Base-by-base conservation (phyloP, 2,113 vertebrate species). In the Pteronura brasiliensis region DNA sequence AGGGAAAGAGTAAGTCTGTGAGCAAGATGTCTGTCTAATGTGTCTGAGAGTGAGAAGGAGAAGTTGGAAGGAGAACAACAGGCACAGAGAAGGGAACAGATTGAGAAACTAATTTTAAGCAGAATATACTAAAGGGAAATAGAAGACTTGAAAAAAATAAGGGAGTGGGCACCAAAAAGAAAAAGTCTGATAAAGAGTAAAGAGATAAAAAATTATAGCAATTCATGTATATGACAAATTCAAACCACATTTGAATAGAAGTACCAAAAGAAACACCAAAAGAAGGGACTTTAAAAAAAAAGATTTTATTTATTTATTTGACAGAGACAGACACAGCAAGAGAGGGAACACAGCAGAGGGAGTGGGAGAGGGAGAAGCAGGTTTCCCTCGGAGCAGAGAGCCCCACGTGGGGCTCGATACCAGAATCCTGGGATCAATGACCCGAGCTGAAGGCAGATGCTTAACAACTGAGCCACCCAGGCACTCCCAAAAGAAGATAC, bases 71-170 rank as follows among this genome's bases (percentile, higher is more conserved):
- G 27, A 82, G 84, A 94, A 47, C 4, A 42, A 87, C 14, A 34
- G 20, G 63, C 25, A 95, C 6, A 96, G 79, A 91, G 79, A 59
- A 88, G 36, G 34, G 94, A 94, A 88, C 89, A 89, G 90, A 91
- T 67, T 74, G 82, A 44, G 17, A 92, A 44, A 77, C 47, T 49
- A 95, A 83, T 74, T 84, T 97, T 88, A 96, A 93, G 74, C 57
- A 89, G 17, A 93, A 74, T 81, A 44, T 91, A 65, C 55, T 74
- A 92, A 92, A 93, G 49, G 61, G n/a, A 95, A 94, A 42, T 44
- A 61, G 34, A 93, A 79, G 44, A 86, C 65, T 71, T 76, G 8
- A 79, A 93, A 96, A 44, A 76, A 47, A 76, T 63, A 69, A 82
- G 49, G 65, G 13, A 49, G 25, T 52, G 44, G 20, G n/a, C 12